Conservation (phyloP, 2,113 vertebrate genomes). For the Myotis yumanensis region DNA sequence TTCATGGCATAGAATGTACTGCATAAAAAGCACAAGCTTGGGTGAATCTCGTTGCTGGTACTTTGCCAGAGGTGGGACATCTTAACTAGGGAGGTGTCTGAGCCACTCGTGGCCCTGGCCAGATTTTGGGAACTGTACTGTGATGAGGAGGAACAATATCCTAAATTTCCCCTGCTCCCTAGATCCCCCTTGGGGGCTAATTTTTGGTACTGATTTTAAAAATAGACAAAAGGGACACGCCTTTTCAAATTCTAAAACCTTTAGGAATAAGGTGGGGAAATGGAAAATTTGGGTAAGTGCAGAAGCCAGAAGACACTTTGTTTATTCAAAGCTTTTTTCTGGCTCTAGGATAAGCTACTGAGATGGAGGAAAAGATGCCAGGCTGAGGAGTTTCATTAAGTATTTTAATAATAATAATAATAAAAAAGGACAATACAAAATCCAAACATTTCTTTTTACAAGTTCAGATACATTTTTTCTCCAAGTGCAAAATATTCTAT, state of each 20-base stretch:
- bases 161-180: not conserved
- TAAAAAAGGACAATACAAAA: conserved; percentile 97
- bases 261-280: not conserved
- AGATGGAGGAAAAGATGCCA: conserved; percentile 66
- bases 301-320: not conserved
- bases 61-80: not conserved
- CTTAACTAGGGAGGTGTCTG: not conserved
- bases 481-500: conserved; percentile 99
- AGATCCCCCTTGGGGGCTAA: not conserved
- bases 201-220: conserved; percentile 42
- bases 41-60: not conserved
- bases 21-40: not conserved
- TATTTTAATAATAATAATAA: conserved; percentile 84
- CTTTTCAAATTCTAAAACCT: conserved; percentile 44
- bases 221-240: not conserved
- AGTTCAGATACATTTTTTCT: conserved; percentile 93
- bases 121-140: not conserved
- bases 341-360: conserved; percentile 1
- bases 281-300: not conserved
- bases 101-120: not conserved
- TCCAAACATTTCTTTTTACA: conserved; percentile 97
- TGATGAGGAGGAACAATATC: not conserved
- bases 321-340: not conserved
- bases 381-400: conserved; percentile 84
- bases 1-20: not conserved